Percentiles rank a stretch among this genome's conserved stretches.
These are phyloP conservation scores for Scaptomyza tumidula DNA, from an alignment of 2,888 invertebrate species.

Conservation along the genomic window DNA sequence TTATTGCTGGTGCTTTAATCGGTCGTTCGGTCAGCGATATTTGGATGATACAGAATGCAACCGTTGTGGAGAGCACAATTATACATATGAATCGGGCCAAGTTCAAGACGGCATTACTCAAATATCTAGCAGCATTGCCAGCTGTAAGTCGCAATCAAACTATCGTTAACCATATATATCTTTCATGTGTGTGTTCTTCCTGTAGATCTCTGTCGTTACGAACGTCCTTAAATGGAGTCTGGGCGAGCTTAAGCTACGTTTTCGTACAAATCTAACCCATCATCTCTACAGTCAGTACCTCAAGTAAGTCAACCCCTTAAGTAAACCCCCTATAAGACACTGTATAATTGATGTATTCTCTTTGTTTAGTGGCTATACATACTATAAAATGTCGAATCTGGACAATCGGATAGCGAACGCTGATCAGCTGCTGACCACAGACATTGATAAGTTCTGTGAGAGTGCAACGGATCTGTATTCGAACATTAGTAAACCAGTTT, in stretches of 20 bases:
- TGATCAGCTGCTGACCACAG: conserved; percentile 97
- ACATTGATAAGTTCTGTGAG: conserved; percentile 98
- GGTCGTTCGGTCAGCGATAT: conserved; percentile 97
- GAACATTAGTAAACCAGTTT: conserved; percentile 96
- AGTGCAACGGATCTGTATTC: conserved; percentile 98
- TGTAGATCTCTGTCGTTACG: conserved; percentile 96
- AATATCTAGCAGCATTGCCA: conserved; percentile 94
- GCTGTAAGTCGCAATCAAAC: no score
- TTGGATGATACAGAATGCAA: conserved; percentile 98
- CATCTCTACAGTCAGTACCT: conserved; percentile 96
- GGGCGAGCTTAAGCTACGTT: conserved; percentile 95
- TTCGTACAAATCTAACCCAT: conserved; percentile 94
- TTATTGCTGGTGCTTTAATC: conserved; percentile 92
- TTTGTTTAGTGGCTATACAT: conserved; percentile 92
- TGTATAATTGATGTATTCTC: no score
- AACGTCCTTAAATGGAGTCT: conserved; percentile 97
- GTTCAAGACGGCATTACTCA: conserved; percentile 90
- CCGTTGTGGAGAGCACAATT: conserved; percentile 96
- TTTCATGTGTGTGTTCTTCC: no score
- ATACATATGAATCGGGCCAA: conserved; percentile 92
- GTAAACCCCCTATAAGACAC: no score
- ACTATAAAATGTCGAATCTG: conserved; percentile 97
- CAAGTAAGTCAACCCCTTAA: no score
- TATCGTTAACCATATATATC: no score
- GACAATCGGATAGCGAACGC: conserved; percentile 98